These are phyloP conservation scores for Ormyrus thymus DNA, from an alignment of 2,888 invertebrate species.

Conservation along the genomic window DNA sequence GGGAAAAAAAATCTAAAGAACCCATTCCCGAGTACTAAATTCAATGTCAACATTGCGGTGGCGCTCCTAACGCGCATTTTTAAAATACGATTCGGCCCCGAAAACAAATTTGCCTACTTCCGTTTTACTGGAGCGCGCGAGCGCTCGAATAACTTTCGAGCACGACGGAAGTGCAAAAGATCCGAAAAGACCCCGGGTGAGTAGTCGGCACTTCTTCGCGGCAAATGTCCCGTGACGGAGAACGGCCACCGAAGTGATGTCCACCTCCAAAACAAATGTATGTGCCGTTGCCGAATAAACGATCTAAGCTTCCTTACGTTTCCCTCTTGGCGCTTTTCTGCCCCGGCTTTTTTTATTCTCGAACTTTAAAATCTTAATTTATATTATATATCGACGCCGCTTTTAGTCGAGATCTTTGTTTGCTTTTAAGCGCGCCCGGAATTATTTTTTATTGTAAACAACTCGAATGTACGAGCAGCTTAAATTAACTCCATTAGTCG, in stretches of 20 bases:
- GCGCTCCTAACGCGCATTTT: slow-evolving; percentile 9
- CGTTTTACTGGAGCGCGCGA: slow-evolving; percentile 9
- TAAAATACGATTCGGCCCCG: slow-evolving; percentile 32
- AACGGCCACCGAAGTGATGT: slow-evolving; percentile 64
- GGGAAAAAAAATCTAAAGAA: too few relatives aligned
- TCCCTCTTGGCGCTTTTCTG: slow-evolving; percentile 23
- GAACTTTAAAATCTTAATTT: too few relatives aligned
- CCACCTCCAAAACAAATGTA: slow-evolving; percentile 72
- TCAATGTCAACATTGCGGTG: not conserved
- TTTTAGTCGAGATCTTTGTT: too few relatives aligned
- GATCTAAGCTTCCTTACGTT: not conserved
- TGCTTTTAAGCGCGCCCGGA: too few relatives aligned
- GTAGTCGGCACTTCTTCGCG: slow-evolving; percentile 60
- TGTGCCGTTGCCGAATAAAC: slow-evolving; percentile 59
- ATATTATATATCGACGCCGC: too few relatives aligned
- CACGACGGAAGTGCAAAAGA: slow-evolving; percentile 56
- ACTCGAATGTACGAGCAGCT: too few relatives aligned
- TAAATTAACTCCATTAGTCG: slow-evolving; percentile 38
- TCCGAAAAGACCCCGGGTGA: slow-evolving; percentile 46
- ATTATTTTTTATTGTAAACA: too few relatives aligned
- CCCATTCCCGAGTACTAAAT: slow-evolving; percentile 21
- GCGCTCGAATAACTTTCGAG: slow-evolving; percentile 47
- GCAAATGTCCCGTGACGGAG: slow-evolving; percentile 72
- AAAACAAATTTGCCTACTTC: slow-evolving; percentile 56
- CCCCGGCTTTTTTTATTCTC: slow-evolving; percentile 9